Evolutionary conservation across 1,140 invertebrate genomes (phyloP), one percentile per base, ranked within the genome.

Genomic region (Euwallacea similis): DNA sequence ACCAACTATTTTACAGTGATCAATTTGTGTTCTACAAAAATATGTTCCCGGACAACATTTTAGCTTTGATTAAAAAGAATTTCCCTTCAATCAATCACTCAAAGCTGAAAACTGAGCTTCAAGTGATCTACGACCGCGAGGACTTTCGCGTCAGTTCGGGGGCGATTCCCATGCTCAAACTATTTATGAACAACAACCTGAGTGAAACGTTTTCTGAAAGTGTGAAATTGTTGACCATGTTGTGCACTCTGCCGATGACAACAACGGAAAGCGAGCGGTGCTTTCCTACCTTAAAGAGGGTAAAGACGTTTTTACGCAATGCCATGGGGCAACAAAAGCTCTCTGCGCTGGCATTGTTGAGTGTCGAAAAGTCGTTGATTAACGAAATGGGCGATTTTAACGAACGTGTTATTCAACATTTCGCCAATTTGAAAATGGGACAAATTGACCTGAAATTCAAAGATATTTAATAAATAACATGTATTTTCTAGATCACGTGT

Each of bases 241-340:
- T 78, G 43, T 43, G 76, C 7, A 75, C 74, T 10, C 70, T 63
- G 41, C 68, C 77, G 53, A 74, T 81, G 62, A 70, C 78, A 42
- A 76, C 78, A 43, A 69, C 76, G 10, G 72, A 73, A 47, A 62
- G 41, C 16, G 78, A 81, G 74, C 66, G 75, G 60, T 75, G 70
- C 71, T 81, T 80, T 73, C 75, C 73, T 8, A 81, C 80, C 60
- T 66, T 81, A 55, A 80, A 80, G 61, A 21, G 74, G 33, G 78
- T 80, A 47, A 81, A 79, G 77, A 79, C 72, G 16, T 79, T 79
- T 69, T 67, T 81, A 41, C 53, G 75, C n/a, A 77, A 72, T 53
- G 69, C 71, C 10, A 81, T 76, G 75, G 50, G 44, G 59, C 61
- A 81, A 69, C 65, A 78, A 58, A 54, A 75, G 63, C 68, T 81